phyloP scores from a whole-genome alignment of 2,113 vertebrate genomes.

The Agapornis roseicollis region DNA sequence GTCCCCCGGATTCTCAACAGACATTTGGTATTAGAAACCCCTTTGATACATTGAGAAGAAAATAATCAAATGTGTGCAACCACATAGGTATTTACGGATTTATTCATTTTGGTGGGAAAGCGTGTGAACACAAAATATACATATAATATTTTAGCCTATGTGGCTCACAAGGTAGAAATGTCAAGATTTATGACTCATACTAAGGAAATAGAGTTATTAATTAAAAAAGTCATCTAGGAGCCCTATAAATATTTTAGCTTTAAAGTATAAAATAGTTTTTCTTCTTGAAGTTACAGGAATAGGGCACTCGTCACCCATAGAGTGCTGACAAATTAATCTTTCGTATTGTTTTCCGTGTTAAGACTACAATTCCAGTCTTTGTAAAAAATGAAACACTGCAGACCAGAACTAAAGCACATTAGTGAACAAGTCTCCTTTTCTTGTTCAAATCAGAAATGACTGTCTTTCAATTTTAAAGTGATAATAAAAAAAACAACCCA shows the following conservation, averaged over 20 bases:
- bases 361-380: not conserved
- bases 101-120: not conserved
- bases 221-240: not conserved
- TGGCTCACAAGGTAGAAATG: not conserved
- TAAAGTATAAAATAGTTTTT: not conserved
- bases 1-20: not conserved
- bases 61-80: not conserved
- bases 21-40: constrained; percentile 10
- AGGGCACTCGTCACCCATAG: not conserved
- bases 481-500: not conserved
- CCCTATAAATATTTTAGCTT: not conserved
- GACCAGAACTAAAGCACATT: not conserved
- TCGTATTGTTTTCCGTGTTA: not conserved
- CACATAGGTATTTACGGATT: not conserved
- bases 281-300: not conserved
- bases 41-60: constrained; percentile 18
- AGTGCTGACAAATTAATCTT: not conserved
- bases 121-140: not conserved
- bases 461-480: not conserved
- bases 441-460: not conserved
- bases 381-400: not conserved
- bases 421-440: not conserved
- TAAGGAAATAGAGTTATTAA: not conserved
- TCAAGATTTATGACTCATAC: not conserved
- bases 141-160: not conserved